These are phyloP conservation scores for Okapia johnstoni DNA, from an alignment of 2,113 vertebrate genomes.

Conservation along the genomic window DNA sequence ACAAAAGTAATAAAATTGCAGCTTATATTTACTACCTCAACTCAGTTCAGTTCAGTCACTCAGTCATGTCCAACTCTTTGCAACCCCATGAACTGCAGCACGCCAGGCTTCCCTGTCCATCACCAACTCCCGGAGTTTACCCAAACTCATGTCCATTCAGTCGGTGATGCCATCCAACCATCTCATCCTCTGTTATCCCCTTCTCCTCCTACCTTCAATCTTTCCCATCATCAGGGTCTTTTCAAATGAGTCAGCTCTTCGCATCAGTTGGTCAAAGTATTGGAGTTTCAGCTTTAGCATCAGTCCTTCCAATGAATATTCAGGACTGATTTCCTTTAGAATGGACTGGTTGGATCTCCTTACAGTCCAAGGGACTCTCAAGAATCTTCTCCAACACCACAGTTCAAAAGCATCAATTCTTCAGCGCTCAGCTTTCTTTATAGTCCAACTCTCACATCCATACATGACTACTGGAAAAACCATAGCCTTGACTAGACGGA, in stretches of 20 bases:
- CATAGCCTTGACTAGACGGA: not conserved
- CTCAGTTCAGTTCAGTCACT: not conserved
- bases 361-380: not conserved
- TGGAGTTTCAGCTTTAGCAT: not conserved
- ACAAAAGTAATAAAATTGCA: not conserved
- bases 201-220: not conserved
- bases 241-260: not conserved
- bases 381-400: not conserved
- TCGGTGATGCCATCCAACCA: not conserved
- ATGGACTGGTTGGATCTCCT: not conserved
- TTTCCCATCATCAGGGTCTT: not conserved
- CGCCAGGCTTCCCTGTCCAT: rapidly evolving
- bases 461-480: not conserved
- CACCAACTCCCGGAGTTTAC: not conserved
- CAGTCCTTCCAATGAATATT: not conserved
- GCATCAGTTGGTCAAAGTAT: not conserved
- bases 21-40: not conserved
- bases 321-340: not conserved
- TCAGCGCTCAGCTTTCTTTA: not conserved
- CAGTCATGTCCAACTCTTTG: not conserved
- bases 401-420: not conserved
- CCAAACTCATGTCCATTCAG: not conserved
- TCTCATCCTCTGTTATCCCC: not conserved
- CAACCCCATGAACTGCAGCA: not conserved
- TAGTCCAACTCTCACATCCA: not conserved